Percentiles rank a stretch among this genome's conserved stretches.
Evolutionary conservation across 2,797 vertebrate species (phyloP).

Genomic region (Microchirus variegatus): DNA sequence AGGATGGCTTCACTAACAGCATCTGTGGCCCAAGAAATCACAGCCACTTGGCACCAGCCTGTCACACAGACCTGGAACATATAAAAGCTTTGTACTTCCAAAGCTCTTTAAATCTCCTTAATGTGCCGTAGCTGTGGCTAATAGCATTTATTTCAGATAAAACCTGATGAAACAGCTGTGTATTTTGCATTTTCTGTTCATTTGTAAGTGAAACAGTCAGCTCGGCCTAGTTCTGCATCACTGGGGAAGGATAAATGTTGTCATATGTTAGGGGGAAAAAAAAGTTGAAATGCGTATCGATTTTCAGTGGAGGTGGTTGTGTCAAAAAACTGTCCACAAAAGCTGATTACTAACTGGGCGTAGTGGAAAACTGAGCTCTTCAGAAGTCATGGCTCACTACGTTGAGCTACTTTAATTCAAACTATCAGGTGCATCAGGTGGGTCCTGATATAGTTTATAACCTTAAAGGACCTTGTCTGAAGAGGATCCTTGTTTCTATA

Average conservation of each 20-base stretch:
- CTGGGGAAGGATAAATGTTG: no score
- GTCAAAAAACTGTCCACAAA: no score
- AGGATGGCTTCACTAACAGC: slow-evolving; percentile 69
- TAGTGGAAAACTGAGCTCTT: no score
- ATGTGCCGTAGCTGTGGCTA: slow-evolving; percentile 28
- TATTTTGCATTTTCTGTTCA: slow-evolving; percentile 11
- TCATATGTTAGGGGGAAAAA: no score
- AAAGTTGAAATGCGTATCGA: no score
- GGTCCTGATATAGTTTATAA: no score
- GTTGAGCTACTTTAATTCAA: no score
- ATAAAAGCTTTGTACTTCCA: slow-evolving; percentile 50
- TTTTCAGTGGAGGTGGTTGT: no score
- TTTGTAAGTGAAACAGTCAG: slow-evolving; percentile 19
- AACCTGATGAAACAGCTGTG: neutral
- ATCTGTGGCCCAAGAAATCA: slow-evolving; percentile 77
- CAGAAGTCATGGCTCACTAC: no score
- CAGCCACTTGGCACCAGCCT: slow-evolving; percentile 74
- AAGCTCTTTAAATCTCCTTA: slow-evolving; percentile 63
- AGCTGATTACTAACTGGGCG: no score
- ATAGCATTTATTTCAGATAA: slow-evolving; percentile 24
- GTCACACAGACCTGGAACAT: slow-evolving; percentile 65
- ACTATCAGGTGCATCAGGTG: no score
- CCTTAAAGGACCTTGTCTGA: neutral
- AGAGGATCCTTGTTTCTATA: neutral
- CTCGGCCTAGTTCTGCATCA: neutral